phyloP scores from a whole-genome alignment of 1,140 invertebrate genomes.

The Cyclina sinensis region DNA sequence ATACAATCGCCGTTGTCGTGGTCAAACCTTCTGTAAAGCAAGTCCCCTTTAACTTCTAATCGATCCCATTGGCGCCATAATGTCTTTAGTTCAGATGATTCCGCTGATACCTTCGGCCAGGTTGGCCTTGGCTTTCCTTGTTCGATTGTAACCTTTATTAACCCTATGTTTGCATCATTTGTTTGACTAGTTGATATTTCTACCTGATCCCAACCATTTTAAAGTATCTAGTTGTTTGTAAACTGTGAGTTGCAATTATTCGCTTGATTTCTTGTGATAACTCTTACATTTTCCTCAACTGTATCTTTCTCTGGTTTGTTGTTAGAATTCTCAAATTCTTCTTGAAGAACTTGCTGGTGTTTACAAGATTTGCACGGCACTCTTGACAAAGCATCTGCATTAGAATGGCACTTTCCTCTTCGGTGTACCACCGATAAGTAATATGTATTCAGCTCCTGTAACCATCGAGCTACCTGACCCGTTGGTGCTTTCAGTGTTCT shows the following conservation, averaged over 20 bases:
- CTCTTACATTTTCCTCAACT: not conserved
- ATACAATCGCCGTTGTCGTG: too few species aligned
- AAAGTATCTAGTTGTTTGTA: not conserved
- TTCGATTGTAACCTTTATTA: not conserved
- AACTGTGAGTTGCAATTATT: not conserved
- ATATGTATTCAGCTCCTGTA: slow-evolving; percentile 73
- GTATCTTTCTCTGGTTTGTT: too few species aligned
- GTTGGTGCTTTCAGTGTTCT: too few species aligned
- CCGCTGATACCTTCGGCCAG: not conserved
- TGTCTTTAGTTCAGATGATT: not conserved
- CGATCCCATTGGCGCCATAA: slow-evolving; percentile 40
- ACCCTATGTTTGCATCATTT: not conserved
- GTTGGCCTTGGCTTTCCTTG: not conserved
- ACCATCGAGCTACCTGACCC: slow-evolving; percentile 72
- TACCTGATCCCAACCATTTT: not conserved
- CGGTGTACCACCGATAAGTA: slow-evolving; percentile 74
- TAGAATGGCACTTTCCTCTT: slow-evolving; percentile 68
- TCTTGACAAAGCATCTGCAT: slow-evolving; percentile 77
- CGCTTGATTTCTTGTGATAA: not conserved
- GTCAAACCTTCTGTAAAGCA: not conserved
- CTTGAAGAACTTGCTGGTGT: slow-evolving; percentile 7
- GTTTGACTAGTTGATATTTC: not conserved
- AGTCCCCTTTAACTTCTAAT: not conserved
- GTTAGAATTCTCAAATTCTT: not conserved
- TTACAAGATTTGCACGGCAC: slow-evolving; percentile 62